Conservation (phyloP, 1,140 invertebrate genomes). For the Radopholus similis region DNA sequence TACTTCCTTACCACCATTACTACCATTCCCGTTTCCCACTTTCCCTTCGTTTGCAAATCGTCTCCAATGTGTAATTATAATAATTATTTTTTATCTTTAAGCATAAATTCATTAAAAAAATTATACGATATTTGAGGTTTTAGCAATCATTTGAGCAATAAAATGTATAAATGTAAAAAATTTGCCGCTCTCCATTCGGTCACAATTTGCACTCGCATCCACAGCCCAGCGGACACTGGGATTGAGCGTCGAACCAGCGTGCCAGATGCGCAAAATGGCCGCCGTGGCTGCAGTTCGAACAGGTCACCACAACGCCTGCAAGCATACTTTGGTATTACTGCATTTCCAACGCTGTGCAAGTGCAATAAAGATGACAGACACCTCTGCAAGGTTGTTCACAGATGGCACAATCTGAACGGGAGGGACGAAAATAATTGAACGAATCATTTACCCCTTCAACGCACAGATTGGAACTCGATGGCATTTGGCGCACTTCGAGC, state of each 20-base stretch:
- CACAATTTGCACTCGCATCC: conserved; percentile 36
- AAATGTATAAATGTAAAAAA: too few species aligned
- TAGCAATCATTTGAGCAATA: too few species aligned
- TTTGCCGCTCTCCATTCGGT: not conserved
- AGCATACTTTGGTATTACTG: not conserved
- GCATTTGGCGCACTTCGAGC: conserved; percentile 10
- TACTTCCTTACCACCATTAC: too few species aligned
- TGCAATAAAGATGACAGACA: not conserved
- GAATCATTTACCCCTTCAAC: not conserved
- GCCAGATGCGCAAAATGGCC: conserved; percentile 24
- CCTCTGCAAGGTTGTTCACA: conserved; percentile 28
- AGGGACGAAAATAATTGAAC: not conserved
- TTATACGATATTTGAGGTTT: too few species aligned
- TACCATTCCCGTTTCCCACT: too few species aligned
- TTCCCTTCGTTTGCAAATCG: too few species aligned
- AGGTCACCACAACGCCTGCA: conserved; percentile 17
- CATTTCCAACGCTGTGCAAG: too few species aligned
- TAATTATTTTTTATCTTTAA: not conserved
- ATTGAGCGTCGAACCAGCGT: conserved; percentile 26
- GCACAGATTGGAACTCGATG: conserved; percentile 13
- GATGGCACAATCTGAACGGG: conserved; percentile 21
- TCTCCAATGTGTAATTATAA: too few species aligned
- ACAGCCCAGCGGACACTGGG: conserved; percentile 24
- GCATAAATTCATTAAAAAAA: too few species aligned
- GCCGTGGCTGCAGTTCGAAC: conserved; percentile 22